Base-by-base conservation (phyloP, 1,140 invertebrate species). In the Capitella teleta region DNA sequence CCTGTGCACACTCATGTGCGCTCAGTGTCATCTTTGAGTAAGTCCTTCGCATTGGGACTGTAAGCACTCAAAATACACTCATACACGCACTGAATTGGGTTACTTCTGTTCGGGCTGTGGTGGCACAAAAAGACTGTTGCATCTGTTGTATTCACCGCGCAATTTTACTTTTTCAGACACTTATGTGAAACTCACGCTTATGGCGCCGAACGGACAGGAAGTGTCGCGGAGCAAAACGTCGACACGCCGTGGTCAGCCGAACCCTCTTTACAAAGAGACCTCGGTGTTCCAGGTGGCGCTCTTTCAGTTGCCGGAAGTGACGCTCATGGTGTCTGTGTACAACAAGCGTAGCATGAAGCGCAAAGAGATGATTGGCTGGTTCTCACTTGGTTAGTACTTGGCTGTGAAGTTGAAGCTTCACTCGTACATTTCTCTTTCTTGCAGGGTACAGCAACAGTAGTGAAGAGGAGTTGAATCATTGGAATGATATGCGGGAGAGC, bases 301-400 rank as follows among this genome's bases (percentile, higher is more conserved):
- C 49, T 96, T 94, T 67, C 90, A 95, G 78, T 74, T 95, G 40
- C 86, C 84, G n/a, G 91, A 96, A 58, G 90, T 95, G 12, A 93
- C 89, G 0, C 75, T 96, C 43, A 90, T 93, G 80, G 79, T 93
- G 38, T 89, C 88, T 0, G 87, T 94, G 14, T 94, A 93, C 76
- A 88, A 89, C 68, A 81, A 84, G 51, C 82, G 87, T 51, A 82
- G 86, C 59, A 89, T 94, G 76, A 94, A 93, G 59, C 83, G 87
- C 52, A 93, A 93, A 61, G 89, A 95, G 69, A 88, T 94, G 84
- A 86, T 94, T 51, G 91, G 91, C 40, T 94, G 90, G 90, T 89
- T 94, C 72, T 87, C 87, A 50, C 68, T 94, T 41, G 91, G 68
- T 70, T 60, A 47, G 53, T 47, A 44, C 10, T 38, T 41, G 18